phyloP scores from a whole-genome alignment of 2,113 vertebrate species.

The Sylvilagus bachmani region DNA sequence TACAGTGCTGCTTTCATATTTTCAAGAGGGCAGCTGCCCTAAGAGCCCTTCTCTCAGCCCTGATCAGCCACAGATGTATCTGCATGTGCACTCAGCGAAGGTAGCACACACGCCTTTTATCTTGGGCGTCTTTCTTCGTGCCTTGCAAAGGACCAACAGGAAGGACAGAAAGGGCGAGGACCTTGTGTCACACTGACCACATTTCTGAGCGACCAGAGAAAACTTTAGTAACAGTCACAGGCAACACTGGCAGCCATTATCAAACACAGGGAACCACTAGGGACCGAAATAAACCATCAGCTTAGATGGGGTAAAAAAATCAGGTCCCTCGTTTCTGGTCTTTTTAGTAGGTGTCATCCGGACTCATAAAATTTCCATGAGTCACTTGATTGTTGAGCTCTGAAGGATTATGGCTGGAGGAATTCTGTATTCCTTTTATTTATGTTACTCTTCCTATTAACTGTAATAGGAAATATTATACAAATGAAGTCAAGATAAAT shows the following conservation, averaged over 20 bases:
- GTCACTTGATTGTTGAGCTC: slow-evolving; percentile 29
- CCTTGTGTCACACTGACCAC: not conserved
- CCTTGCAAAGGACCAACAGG: not conserved
- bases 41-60: not conserved
- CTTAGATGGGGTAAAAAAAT: not conserved
- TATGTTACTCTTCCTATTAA: slow-evolving; percentile 12
- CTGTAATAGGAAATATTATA: not conserved
- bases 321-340: not conserved
- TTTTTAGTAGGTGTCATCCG: not conserved
- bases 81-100: not conserved
- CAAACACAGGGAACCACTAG: not conserved
- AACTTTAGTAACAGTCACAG: not conserved
- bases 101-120: not conserved
- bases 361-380: not conserved
- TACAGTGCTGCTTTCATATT: not conserved
- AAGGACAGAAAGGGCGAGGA: not conserved
- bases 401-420: not conserved
- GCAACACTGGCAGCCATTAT: not conserved
- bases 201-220: not conserved
- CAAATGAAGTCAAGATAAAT: slow-evolving; percentile 12
- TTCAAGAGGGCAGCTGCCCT: not conserved
- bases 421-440: slow-evolving; percentile 49
- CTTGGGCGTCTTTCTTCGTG: not conserved
- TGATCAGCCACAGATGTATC: not conserved
- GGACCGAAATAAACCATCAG: not conserved